Conservation (phyloP, 2,113 vertebrate genomes). For the Condylura cristata region DNA sequence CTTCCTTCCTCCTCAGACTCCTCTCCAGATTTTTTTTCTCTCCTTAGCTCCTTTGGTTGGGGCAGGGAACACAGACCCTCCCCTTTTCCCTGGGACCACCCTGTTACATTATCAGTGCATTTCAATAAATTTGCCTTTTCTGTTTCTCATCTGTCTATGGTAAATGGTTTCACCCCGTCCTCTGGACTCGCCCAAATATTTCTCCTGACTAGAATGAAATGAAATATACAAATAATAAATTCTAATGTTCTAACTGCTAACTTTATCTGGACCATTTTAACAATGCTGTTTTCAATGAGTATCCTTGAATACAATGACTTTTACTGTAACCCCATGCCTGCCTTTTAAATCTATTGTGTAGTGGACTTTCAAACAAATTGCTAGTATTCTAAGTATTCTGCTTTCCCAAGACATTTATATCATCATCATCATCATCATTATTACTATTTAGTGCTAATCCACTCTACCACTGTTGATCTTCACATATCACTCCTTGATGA, state of each 20-base stretch:
- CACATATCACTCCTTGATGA: background rate
- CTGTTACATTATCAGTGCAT: too few species aligned
- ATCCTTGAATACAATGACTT: background rate
- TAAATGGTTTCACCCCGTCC: too few species aligned
- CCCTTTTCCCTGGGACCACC: too few species aligned
- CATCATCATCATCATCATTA: too few species aligned
- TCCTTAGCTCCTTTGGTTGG: too few species aligned
- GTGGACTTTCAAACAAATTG: background rate
- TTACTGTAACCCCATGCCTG: background rate
- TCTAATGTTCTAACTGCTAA: background rate
- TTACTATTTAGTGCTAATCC: background rate
- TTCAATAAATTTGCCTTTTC: too few species aligned
- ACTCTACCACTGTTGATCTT: background rate
- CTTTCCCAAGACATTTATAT: background rate
- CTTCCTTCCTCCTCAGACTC: too few species aligned
- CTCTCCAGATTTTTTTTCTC: too few species aligned
- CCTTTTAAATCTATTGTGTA: background rate
- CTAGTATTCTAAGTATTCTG: background rate
- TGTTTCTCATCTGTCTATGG: too few species aligned
- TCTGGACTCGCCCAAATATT: too few species aligned
- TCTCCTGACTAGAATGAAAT: background rate
- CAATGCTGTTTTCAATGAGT: background rate
- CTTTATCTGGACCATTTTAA: background rate
- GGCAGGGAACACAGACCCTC: too few species aligned
- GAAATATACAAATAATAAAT: background rate